Evolutionary conservation across 2,888 invertebrate species (phyloP).

Genomic region (Mongoloraphidia duomilia): DNA sequence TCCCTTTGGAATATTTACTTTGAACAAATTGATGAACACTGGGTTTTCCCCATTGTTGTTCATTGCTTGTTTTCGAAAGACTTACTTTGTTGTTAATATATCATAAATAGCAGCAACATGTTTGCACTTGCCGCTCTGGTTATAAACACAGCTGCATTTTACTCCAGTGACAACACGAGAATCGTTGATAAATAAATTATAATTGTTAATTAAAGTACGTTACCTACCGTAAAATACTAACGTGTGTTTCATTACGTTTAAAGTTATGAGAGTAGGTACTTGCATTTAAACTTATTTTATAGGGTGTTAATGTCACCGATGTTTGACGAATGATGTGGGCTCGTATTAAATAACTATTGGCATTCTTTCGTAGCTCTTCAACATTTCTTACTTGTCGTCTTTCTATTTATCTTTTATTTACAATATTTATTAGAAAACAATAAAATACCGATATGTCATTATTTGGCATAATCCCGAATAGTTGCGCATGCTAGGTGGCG

Average conservation of each 20-base stretch:
- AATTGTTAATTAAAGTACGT: background rate
- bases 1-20: slow-evolving; percentile 12
- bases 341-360: slow-evolving; percentile 5
- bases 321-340: too few species aligned
- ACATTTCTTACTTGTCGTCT: slow-evolving; percentile 9
- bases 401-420: too few species aligned
- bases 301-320: slow-evolving; percentile 7
- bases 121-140: slow-evolving; percentile 12
- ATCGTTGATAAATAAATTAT: slow-evolving; percentile 6
- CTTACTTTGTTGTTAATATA: slow-evolving; percentile 11
- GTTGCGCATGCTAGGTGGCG: too few species aligned
- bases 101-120: slow-evolving; percentile 11
- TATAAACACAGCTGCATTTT: slow-evolving; percentile 11
- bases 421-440: too few species aligned
- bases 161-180: slow-evolving; percentile 7
- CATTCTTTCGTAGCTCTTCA: slow-evolving; percentile 6
- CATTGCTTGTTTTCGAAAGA: slow-evolving; percentile 10
- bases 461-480: too few species aligned
- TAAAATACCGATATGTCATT: too few species aligned
- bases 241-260: too few species aligned
- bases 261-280: background rate
- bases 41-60: slow-evolving; percentile 13
- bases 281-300: slow-evolving; percentile 5
- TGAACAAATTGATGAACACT: slow-evolving; percentile 11
- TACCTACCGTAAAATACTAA: background rate